Evolutionary conservation across 1,140 invertebrate species (phyloP), one percentile per base, ranked within the genome.

Genomic region (Pemphigus obesinymphae): DNA sequence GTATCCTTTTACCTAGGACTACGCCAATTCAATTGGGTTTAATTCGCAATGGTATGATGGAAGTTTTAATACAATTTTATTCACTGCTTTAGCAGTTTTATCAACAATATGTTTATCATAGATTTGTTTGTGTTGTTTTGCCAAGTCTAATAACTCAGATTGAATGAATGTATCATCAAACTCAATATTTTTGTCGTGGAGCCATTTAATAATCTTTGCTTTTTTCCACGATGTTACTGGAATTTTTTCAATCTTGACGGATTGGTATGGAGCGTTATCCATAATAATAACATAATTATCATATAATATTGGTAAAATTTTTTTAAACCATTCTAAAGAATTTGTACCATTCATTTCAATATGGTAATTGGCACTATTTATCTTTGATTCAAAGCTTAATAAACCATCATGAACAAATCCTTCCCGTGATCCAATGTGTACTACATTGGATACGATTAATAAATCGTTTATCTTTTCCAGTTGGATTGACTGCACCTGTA

Each of bases 211-310:
- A 0, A 84, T 82, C 23, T 84, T 83, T 0, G 29, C 82, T 45
- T 83, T 84, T 17, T 48, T 81, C 0, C 43, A n/a, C 40, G 43
- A 31, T 0, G 13, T 83, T 3, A 0, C 2, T 2, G 80, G 80
- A 1, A 70, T 48, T 68, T 83, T 82, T 1, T 84, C 82, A 8
- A 55, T 4, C 50, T 83, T 29, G 26, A 73, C 58, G 3, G 78
- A 80, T 34, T 85, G 84, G 43, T 84, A 84, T n/a, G 83, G 53
- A 0, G 84, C 84, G 45, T 83, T 85, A 48, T 85, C 84, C 78
- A 83, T 83, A 11, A 85, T 83, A 29, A 83, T 82, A 17, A 84
- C 75, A 48, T 68, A 58, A 20, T 83, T 72, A 10, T 55, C 23
- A 29, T 55, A 37, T 15, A 84, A 17, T 10, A 50, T 68, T 1